Evolutionary conservation across 1,140 invertebrate species (phyloP).

Genomic region (Zaprionus nigranus): DNA sequence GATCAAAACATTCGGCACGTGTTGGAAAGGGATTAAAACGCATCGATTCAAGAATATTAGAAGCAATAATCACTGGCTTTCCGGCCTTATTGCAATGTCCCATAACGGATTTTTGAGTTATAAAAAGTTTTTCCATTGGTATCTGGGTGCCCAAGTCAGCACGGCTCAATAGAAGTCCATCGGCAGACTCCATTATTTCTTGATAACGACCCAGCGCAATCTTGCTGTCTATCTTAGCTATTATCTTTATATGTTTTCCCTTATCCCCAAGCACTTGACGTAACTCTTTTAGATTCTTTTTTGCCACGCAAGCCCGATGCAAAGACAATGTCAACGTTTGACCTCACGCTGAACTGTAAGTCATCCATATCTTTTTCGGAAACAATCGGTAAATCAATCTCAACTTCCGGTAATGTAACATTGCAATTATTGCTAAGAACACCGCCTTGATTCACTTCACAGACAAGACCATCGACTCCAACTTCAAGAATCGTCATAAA

Average conservation of each 20-base stretch:
- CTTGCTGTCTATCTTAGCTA: constrained; percentile 98
- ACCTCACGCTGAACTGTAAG: constrained; percentile 96
- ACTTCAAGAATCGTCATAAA: constrained; percentile 93
- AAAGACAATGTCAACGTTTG: constrained; percentile 98
- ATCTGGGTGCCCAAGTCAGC: constrained; percentile 99
- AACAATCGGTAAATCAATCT: constrained; percentile 98
- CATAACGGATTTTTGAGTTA: constrained; percentile 98
- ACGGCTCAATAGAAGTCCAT: constrained; percentile 98
- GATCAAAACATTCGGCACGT: constrained; percentile 97
- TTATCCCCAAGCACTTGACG: constrained; percentile 94
- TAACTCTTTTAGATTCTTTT: constrained; percentile 93
- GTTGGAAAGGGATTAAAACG: constrained; percentile 97
- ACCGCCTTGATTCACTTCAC: constrained; percentile 98
- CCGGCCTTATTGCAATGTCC: constrained; percentile 95
- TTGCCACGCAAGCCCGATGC: constrained; percentile 98
- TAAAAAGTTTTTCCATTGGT: constrained; percentile 98
- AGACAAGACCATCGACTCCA: constrained; percentile 86
- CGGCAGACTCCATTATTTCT: constrained; percentile 95
- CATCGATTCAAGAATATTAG: constrained; percentile 99
- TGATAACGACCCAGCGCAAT: constrained; percentile 97
- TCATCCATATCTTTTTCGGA: constrained; percentile 99
- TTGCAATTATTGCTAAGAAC: constrained; percentile 96
- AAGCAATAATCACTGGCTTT: constrained; percentile 98
- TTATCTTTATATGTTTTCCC: constrained; percentile 96
- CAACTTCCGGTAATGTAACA: constrained; percentile 96